Base-by-base conservation (phyloP, 2,797 vertebrate species). In the Danio tinwini region DNA sequence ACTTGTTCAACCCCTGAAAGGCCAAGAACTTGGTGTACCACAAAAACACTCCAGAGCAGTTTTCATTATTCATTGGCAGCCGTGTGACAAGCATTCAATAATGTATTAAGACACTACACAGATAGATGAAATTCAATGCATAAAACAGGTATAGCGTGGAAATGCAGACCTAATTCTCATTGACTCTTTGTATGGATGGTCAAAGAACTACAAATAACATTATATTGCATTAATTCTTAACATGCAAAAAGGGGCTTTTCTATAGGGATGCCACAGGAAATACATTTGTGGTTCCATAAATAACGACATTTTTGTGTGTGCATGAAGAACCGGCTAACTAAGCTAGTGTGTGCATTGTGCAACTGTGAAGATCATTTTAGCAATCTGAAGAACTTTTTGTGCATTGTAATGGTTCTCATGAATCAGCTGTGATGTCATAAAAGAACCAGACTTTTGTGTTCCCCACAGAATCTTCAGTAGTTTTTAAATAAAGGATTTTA, bases 1-100 rank as follows among this genome's bases (percentile, higher is more conserved):
- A 64, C 61, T 40, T 58, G 62, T 74, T 62, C 29, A 42, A 44
- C n/a, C 63, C n/a, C 17, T 55, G 1, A 55, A 76, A 56, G 61
- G 62, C 17, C 50, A 56, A 65, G 14, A 67, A 76, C 62, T 67
- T 56, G 9, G 63, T 65, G 62, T 12, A 76, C 62, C 19, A 45
- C 42, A 37, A 63, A 40, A 11, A n/a, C 62, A 39, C 58, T 74
- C 7, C 44, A 50, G 44, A 21, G 56, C 44, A 49, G 10, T n/a
- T 61, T 39, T 40, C 0, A 47, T 59, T 77, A 49, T 68, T 44
- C n/a, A 44, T 2, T 45, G 17, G 13, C 56, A 53, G 16, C 39
- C 4, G 1, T 37, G n/a, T 50, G 17, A 67, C 42, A 61, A 58
- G 6, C 45, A 7, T 47, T 21, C 16, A 14, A 58, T 58, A 16